Evolutionary conservation across 2,797 vertebrate genomes (phyloP).

Genomic region (Echiichthys vipera): DNA sequence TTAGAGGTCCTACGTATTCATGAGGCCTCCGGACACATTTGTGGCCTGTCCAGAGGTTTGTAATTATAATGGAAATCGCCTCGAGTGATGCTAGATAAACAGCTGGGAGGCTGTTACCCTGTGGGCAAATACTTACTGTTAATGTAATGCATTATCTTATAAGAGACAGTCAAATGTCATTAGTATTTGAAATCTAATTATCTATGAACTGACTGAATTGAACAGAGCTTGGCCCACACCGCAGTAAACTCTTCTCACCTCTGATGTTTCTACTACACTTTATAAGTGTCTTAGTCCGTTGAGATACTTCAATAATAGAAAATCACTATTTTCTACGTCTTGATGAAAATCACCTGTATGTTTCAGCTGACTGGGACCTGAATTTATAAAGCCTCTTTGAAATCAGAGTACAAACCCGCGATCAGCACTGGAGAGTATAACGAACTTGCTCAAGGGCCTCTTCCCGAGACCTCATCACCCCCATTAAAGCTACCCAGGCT

Average conservation of each 20-base stretch:
- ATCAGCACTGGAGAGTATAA: constrained; percentile 50
- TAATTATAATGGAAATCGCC: constrained; percentile 43
- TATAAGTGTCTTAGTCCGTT: constrained; percentile 79
- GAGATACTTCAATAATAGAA: constrained; percentile 82
- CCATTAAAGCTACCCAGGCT: constrained; percentile 19
- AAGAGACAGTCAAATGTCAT: constrained; percentile 12
- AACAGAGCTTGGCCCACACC: constrained; percentile 63
- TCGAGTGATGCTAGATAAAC: constrained; percentile 26
- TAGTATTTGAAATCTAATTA: constrained; percentile 3
- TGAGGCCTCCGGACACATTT: constrained; percentile 50
- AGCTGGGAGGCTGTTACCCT: constrained; percentile 32
- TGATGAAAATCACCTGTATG: constrained; percentile 66
- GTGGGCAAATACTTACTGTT: constrained; percentile 20
- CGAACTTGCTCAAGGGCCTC: constrained; percentile 28
- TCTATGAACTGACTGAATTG: constrained; percentile 70
- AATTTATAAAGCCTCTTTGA: constrained; percentile 59
- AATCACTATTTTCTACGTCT: constrained; percentile 82
- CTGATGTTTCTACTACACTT: constrained; percentile 82
- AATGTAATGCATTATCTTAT: constrained; percentile 39
- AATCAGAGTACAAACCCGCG: constrained; percentile 60
- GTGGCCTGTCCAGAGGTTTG: constrained; percentile 52
- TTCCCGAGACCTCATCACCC: constrained; percentile 46
- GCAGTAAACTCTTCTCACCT: constrained; percentile 79
- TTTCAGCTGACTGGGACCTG: constrained; percentile 67
- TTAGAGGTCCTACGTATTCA: constrained; percentile 59